Conservation (phyloP, 1,140 invertebrate genomes). For the Neodiprion fabricii region DNA sequence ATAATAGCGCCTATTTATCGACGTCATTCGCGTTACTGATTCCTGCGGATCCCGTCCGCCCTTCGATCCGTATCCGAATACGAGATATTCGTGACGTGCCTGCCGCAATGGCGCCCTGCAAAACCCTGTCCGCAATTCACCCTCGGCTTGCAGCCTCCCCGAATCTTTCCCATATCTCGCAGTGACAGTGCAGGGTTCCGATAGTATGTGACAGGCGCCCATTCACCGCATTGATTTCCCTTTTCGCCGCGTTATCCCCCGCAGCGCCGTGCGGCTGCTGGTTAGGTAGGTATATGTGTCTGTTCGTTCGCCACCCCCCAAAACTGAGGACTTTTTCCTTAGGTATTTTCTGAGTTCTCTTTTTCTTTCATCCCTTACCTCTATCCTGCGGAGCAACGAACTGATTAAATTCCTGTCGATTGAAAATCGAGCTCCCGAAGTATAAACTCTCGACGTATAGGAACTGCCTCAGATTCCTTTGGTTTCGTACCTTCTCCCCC, state of each 20-base stretch:
- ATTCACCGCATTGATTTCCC: constrained; percentile 55
- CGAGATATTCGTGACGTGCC: neutral
- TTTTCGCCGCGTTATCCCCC: constrained; percentile 35
- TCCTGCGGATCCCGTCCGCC: neutral
- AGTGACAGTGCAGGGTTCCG: constrained; percentile 11
- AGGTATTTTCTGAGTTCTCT: neutral
- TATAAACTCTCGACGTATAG: constrained; percentile 15
- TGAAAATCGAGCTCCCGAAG: constrained; percentile 27
- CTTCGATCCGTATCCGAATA: neutral
- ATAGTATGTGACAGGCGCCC: constrained; percentile 47
- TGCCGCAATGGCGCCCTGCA: neutral
- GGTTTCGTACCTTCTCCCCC: constrained; percentile 17
- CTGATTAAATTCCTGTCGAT: constrained; percentile 28
- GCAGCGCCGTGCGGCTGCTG: constrained; percentile 26
- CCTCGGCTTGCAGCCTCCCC: neutral
- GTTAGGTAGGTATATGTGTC: constrained; percentile 33
- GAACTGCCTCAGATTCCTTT: constrained; percentile 13
- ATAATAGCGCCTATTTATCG: neutral
- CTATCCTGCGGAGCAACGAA: constrained; percentile 29
- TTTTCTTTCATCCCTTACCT: neutral
- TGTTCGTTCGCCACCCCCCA: constrained; percentile 38
- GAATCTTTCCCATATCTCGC: constrained; percentile 3
- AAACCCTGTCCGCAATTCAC: neutral
- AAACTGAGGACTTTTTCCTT: constrained; percentile 36
- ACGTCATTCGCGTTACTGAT: neutral